phyloP scores from a whole-genome alignment of 2,797 vertebrate species.

The Rhinatrema bivittatum region DNA sequence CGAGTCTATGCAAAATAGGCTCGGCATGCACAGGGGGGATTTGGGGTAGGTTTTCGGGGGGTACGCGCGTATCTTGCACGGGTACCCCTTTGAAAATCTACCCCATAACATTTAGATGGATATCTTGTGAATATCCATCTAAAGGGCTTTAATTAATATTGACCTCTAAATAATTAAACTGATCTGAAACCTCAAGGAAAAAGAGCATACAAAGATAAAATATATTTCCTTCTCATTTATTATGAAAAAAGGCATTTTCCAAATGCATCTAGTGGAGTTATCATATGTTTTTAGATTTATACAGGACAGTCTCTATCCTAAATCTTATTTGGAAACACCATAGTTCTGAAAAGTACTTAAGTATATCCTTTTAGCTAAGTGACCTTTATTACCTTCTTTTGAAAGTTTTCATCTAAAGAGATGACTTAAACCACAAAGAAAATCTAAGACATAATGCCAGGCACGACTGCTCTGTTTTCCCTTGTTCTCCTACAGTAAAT shows the following conservation, averaged over 20 bases:
- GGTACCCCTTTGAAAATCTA: too few species aligned
- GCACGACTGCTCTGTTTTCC: slow-evolving; percentile 24
- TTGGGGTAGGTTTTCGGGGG: too few species aligned
- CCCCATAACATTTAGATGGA: too few species aligned
- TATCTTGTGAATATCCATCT: too few species aligned
- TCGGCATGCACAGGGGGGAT: too few species aligned
- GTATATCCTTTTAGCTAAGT: neutral
- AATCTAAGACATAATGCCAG: slow-evolving; percentile 29
- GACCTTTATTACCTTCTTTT: slow-evolving; percentile 25
- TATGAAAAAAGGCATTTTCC: neutral
- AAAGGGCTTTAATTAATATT: too few species aligned
- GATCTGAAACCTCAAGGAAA: neutral
- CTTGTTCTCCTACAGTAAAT: slow-evolving; percentile 64
- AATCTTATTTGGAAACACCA: neutral
- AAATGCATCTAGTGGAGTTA: neutral
- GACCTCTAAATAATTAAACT: neutral
- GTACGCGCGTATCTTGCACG: too few species aligned
- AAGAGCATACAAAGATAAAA: neutral
- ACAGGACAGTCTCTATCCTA: neutral
- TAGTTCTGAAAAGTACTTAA: slow-evolving; percentile 9
- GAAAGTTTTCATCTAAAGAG: slow-evolving; percentile 10
- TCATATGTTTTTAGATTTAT: neutral
- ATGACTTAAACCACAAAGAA: slow-evolving; percentile 1
- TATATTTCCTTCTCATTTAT: neutral
- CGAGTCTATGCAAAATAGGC: too few species aligned